A percentile compares a stretch with the other conserved stretches of the same genome.
Conservation (phyloP, 2,113 vertebrate species). For the Turdus rufiventris region DNA sequence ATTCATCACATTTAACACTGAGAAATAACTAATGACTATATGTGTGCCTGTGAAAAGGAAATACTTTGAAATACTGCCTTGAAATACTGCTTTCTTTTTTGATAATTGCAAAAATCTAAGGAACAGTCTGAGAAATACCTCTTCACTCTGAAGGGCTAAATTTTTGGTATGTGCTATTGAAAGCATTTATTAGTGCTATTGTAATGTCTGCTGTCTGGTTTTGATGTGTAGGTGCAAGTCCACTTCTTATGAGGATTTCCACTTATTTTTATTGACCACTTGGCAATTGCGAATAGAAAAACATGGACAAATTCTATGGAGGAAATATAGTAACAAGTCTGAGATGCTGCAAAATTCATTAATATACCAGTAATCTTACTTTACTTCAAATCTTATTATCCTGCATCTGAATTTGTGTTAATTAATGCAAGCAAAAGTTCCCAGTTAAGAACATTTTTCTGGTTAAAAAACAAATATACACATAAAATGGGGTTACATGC, state of each 20-base stretch:
- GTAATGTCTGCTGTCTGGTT: neutral
- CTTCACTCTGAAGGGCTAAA: neutral
- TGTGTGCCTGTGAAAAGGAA: neutral
- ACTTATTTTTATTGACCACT: constrained; percentile 24
- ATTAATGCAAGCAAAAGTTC: neutral
- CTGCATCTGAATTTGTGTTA: neutral
- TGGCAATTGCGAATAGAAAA: neutral
- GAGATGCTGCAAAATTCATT: neutral
- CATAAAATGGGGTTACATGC: fast-evolving
- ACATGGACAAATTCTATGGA: neutral
- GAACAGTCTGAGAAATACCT: neutral
- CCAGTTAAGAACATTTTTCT: neutral
- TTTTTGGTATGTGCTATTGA: neutral
- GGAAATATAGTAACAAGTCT: neutral
- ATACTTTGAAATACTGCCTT: neutral
- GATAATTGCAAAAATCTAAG: neutral
- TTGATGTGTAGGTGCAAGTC: neutral
- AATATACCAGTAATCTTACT: neutral
- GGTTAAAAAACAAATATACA: neutral
- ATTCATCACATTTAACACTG: neutral
- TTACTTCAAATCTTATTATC: neutral
- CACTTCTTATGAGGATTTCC: constrained; percentile 35
- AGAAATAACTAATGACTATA: neutral
- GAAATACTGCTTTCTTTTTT: neutral
- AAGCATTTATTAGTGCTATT: neutral